Conservation (phyloP, 2,888 invertebrate species). For the Fragum whitleyi region DNA sequence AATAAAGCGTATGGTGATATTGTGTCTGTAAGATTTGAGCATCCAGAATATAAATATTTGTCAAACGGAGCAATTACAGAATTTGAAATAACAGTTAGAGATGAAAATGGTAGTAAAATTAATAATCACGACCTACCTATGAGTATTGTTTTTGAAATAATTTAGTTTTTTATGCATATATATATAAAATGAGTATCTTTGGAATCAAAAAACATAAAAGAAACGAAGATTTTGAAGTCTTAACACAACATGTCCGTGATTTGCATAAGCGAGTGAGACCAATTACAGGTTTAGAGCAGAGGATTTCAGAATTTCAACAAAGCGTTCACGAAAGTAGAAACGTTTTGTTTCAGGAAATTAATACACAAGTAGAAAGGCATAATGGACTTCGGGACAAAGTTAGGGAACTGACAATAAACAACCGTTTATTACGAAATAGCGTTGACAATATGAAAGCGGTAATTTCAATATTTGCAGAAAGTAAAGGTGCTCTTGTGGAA, state of each 20-base stretch:
- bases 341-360: slow-evolving; percentile 21
- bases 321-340: slow-evolving; percentile 27
- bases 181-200: slow-evolving; percentile 42
- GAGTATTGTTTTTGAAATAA: slow-evolving; percentile 44
- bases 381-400: slow-evolving; percentile 15
- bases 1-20: slow-evolving; percentile 54
- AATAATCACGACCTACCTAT: slow-evolving; percentile 39
- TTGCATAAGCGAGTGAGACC: slow-evolving; percentile 35
- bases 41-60: slow-evolving; percentile 43
- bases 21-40: slow-evolving; percentile 38
- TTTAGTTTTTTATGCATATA: slow-evolving; percentile 28
- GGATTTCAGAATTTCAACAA: slow-evolving; percentile 24
- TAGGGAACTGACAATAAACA: slow-evolving; percentile 20
- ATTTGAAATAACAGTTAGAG: slow-evolving; percentile 29
- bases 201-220: slow-evolving; percentile 22
- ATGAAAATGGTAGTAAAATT: slow-evolving; percentile 38
- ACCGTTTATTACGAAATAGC: slow-evolving; percentile 28
- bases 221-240: slow-evolving; percentile 16
- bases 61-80: slow-evolving; percentile 37
- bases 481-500: slow-evolving; percentile 33
- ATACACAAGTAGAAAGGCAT: slow-evolving; percentile 31
- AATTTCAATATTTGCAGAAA: slow-evolving; percentile 45
- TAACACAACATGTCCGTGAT: slow-evolving; percentile 27
- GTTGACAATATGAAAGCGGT: slow-evolving; percentile 35
- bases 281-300: slow-evolving; percentile 23